These are phyloP conservation scores for Lasioglossum lativentre DNA, from an alignment of 2,888 invertebrate species.

Conservation along the genomic window DNA sequence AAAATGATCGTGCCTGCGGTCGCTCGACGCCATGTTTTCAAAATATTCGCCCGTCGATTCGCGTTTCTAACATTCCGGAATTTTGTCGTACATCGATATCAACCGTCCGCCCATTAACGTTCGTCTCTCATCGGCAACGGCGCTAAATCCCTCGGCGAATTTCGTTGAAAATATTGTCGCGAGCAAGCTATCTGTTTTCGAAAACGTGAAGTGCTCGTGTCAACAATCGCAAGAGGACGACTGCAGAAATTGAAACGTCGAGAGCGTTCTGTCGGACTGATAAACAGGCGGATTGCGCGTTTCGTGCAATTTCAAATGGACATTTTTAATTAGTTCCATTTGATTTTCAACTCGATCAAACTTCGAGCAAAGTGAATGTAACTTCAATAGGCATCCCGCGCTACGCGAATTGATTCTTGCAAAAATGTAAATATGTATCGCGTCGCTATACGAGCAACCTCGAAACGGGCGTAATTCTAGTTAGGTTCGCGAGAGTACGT, in stretches of 20 bases:
- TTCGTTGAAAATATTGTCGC: neutral
- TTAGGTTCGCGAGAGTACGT: neutral
- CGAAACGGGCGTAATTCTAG: neutral
- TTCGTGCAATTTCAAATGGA: neutral
- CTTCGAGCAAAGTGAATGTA: neutral
- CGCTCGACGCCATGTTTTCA: neutral
- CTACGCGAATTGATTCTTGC: neutral
- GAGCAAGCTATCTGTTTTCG: neutral
- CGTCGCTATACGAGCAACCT: neutral
- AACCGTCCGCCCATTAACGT: neutral
- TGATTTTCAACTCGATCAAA: neutral
- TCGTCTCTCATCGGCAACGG: neutral
- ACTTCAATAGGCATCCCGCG: neutral
- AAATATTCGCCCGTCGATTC: neutral
- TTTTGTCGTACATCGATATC: neutral
- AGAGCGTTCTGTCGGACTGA: neutral
- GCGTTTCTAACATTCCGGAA: neutral
- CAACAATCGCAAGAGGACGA: neutral
- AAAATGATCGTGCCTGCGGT: slow-evolving; percentile 13
- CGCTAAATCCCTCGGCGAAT: neutral
- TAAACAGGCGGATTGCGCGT: neutral
- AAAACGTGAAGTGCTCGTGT: neutral
- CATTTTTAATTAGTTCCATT: neutral
- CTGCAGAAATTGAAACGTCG: neutral
- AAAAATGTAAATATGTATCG: neutral